Base-by-base conservation (phyloP, 2,797 vertebrate genomes). In the Semotilus atromaculatus region DNA sequence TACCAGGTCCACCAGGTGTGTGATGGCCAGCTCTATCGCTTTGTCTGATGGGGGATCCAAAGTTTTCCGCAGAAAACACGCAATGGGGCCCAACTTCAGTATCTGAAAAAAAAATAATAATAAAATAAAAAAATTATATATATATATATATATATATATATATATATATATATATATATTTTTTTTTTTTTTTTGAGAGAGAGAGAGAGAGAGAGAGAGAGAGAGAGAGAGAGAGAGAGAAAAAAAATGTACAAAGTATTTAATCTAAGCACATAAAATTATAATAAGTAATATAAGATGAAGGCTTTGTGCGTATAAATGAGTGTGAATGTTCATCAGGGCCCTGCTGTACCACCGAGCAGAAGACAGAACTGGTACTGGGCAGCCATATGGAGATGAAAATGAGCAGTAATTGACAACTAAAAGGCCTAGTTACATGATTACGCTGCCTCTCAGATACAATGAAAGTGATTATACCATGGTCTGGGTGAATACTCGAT, bases 1-100 rank as follows among this genome's bases (percentile, higher is more conserved):
- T 94, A 99, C 98, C 97, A 99, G 93, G 90, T 97, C 96, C 88
- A 94, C 95, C 26, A 99, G 96, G 89, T 98, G 97, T 85, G 96
- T 98, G 92, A 99, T 96, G 84, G 98, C 96, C 36, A 99, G 91
- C 82, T 88, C 89, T 16, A 99, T 95, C 1, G 97, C 97, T 86
- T 96, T 94, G 76, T 92, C 93, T 51, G 96, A 96, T 0, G 98
- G 98, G 5, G 96, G 96, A 87, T 99, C 98, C 95, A 98, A 92
- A 26, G 97, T 93, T 74, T 97, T 98, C 81, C 91, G 94, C 90
- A 99, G 92, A 88, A 99, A 99, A 84, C 90, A 90, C 58, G 96
- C 96, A 90, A 99, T 98, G 67, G 92, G 93, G 31, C 98, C 98
- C 38, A 99, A 96, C 88, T 96, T 97, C 89, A 99, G 89, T 90